These are phyloP conservation scores for Lampris megalopsis DNA, from an alignment of 2,113 vertebrate species.

Conservation along the genomic window DNA sequence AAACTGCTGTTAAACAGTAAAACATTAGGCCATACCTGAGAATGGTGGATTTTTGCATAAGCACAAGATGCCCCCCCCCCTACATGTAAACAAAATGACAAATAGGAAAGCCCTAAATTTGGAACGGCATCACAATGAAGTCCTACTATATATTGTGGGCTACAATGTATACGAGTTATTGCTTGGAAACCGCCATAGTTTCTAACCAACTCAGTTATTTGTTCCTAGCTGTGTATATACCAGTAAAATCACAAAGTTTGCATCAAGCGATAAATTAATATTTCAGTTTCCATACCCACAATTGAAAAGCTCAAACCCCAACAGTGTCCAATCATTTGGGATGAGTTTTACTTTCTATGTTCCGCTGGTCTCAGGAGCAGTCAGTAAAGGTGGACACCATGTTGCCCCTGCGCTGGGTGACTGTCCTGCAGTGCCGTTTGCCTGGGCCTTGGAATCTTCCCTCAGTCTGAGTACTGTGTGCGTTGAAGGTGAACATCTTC, in stretches of 20 bases:
- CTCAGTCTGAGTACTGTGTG: constrained; percentile 84
- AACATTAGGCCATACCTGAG: constrained; percentile 57
- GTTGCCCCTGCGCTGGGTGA: constrained; percentile 95
- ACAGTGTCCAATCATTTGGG: constrained; percentile 5
- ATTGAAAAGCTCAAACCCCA: background rate
- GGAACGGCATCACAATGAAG: constrained; percentile 31
- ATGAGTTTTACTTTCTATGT: background rate
- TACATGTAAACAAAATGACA: constrained; percentile 43
- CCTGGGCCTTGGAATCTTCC: constrained; percentile 85
- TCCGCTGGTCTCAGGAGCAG: constrained; percentile 83
- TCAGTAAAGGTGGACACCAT: constrained; percentile 98
- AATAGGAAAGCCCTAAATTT: constrained; percentile 34
- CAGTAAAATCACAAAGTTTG: constrained; percentile 46
- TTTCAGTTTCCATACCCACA: constrained; percentile 50
- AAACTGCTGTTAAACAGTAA: constrained; percentile 19
- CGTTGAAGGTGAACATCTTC: constrained; percentile 94
- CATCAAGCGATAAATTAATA: constrained; percentile 67
- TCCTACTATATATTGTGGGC: constrained; percentile 22
- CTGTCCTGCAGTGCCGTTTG: constrained; percentile 93
- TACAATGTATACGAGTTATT: constrained; percentile 55
- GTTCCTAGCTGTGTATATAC: constrained; percentile 44
- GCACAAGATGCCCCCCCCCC: background rate
- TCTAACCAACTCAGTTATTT: constrained; percentile 53
- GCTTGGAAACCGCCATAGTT: constrained; percentile 47
- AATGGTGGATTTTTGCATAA: constrained; percentile 33